These are phyloP conservation scores for Corythucha ciliata DNA, from an alignment of 2,888 invertebrate genomes.

Conservation along the genomic window DNA sequence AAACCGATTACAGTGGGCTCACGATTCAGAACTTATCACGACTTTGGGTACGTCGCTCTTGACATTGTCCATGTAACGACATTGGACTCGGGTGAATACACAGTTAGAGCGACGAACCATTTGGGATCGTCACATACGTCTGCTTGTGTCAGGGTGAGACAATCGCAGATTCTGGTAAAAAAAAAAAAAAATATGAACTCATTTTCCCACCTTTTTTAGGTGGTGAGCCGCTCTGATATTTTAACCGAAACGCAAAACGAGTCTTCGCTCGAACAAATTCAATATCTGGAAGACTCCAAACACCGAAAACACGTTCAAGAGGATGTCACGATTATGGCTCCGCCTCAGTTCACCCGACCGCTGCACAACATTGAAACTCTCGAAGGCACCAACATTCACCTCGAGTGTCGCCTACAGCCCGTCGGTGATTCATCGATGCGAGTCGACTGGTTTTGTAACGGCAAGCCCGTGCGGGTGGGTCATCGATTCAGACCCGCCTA, in stretches of 20 bases:
- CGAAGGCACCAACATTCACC: conserved; percentile 83
- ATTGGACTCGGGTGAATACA: conserved; percentile 93
- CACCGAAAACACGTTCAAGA: conserved; percentile 62
- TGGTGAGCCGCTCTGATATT: conserved; percentile 70
- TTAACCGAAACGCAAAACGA: conserved; percentile 86
- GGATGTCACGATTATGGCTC: conserved; percentile 73
- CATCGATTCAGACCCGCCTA: conserved; percentile 82
- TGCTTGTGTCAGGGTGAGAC: conserved; percentile 64
- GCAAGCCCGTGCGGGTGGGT: conserved; percentile 81
- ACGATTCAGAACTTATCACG: conserved; percentile 88
- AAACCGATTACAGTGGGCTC: conserved; percentile 76
- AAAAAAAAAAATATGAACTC: conserved; percentile 1
- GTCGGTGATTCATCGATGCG: conserved; percentile 86
- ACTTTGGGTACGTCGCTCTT: conserved; percentile 93
- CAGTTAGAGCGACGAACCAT: conserved; percentile 84
- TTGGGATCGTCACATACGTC: conserved; percentile 87
- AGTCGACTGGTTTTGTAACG: conserved; percentile 95
- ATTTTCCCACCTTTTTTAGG: conserved; percentile 29
- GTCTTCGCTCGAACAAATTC: conserved; percentile 83
- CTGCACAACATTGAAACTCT: conserved; percentile 82
- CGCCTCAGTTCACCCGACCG: conserved; percentile 78
- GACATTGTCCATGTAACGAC: conserved; percentile 90
- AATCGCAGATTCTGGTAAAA: background rate
- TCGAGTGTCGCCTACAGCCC: conserved; percentile 84
- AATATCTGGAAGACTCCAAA: conserved; percentile 74